phyloP scores from a whole-genome alignment of 2,797 vertebrate species.

The Enteromius unitaeniatus region DNA sequence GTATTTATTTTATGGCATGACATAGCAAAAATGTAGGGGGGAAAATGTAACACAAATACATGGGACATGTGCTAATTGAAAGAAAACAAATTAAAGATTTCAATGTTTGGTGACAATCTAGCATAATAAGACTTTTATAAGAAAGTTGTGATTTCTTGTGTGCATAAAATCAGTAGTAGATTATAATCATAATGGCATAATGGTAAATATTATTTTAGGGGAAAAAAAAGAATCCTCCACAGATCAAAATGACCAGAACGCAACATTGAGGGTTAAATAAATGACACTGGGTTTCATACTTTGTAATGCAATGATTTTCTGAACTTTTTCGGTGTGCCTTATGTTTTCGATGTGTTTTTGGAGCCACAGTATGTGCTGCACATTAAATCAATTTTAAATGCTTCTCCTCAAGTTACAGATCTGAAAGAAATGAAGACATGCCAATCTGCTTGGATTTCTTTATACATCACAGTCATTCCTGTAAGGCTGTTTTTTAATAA shows the following conservation, averaged over 20 bases:
- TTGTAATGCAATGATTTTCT: conserved; percentile 15
- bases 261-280: not conserved
- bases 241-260: not conserved
- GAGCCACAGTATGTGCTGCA: not conserved
- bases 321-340: conserved; percentile 5
- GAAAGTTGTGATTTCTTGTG: not conserved
- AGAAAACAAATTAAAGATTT: not conserved
- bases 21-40: too few relatives aligned
- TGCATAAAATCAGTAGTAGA: not conserved
- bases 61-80: not conserved
- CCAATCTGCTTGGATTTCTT: conserved; percentile 8
- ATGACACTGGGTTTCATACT: not conserved
- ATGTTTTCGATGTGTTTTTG: not conserved
- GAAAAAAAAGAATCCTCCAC: not conserved
- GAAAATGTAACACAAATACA: too few relatives aligned
- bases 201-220: not conserved
- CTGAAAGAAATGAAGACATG: conserved; percentile 26
- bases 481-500: conserved; percentile 13
- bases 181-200: not conserved
- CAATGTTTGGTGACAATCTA: not conserved
- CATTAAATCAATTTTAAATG: conserved; percentile 28
- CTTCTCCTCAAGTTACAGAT: conserved; percentile 9
- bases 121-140: too few relatives aligned
- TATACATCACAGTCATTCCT: conserved; percentile 18
- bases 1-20: too few relatives aligned